Evolutionary conservation across 2,113 vertebrate species (phyloP).

Genomic region (Sarotherodon lohbergeri): DNA sequence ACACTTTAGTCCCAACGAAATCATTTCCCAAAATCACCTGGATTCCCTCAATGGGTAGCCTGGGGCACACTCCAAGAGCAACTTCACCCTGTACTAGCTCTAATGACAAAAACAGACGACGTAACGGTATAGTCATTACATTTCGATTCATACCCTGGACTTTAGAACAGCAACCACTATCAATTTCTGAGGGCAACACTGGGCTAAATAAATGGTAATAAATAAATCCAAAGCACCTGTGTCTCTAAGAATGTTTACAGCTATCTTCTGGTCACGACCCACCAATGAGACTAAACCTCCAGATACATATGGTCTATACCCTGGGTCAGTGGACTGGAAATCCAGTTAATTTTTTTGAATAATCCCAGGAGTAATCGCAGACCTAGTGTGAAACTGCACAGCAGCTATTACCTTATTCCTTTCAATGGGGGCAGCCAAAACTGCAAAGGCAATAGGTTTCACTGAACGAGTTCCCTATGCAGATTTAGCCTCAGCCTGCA

Average conservation of each 20-base stretch:
- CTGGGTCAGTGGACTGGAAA: background rate
- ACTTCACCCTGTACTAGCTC: background rate
- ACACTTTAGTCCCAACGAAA: background rate
- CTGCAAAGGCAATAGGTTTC: background rate
- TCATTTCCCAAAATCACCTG: background rate
- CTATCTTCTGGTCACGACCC: background rate
- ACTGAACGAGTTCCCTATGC: background rate
- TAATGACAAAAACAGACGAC: background rate
- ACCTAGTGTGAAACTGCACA: background rate
- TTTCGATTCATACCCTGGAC: background rate
- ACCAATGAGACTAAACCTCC: background rate
- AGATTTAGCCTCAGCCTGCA: background rate
- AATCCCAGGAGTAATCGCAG: background rate
- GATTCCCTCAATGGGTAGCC: background rate
- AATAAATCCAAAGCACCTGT: background rate
- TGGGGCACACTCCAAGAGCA: background rate
- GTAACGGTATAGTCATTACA: background rate
- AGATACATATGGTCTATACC: background rate
- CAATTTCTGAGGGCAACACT: background rate
- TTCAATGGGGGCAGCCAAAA: background rate
- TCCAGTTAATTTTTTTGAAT: background rate
- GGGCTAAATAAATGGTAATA: background rate
- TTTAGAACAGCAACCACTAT: background rate
- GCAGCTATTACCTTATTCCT: background rate
- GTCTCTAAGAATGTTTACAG: background rate